Evolutionary conservation across 2,888 invertebrate species (phyloP), one percentile per base, ranked within the genome.

Genomic region (Acleris emargana): DNA sequence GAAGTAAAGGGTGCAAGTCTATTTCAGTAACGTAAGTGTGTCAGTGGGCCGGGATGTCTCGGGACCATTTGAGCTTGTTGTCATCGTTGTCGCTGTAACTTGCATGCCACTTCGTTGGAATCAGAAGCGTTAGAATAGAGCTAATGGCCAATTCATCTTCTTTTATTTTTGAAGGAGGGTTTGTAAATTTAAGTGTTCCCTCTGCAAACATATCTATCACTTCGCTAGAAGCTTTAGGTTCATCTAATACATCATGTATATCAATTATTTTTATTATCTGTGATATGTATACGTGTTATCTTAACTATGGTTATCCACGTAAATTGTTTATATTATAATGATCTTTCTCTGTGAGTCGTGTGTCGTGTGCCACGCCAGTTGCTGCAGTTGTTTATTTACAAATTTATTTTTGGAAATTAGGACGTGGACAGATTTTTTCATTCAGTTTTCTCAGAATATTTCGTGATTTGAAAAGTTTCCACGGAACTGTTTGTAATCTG

Each of bases 11-110:
- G 60, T 60, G 83, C 82, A 74, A 79, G 76, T 83, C 84, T 89
- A 88, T 89, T 89, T 89, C 78, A 82, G 87, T 86, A 73, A 71
- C 68, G 76, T 76, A 90, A 86, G 75, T 86, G 83, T 89, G 91
- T 90, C 88, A 91, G 80, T 89, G 71, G 84, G 85, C 69, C 89
- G 84, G 78, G 80, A 75, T 81, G 86, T 84, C 88, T 83, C 82
- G 80, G 74, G 82, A 80, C 87, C 84, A 87, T 86, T 87, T 86
- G 80, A 84, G 80, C 82, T 84, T 75, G 80, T 83, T 81, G 73
- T 71, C 72, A 74, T 58, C 68, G 66, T 70, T 73, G 70, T 72
- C 32, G 68, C 17, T 2, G 16, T 25, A n/a, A 13, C 62, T 25
- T 54, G 16, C 52, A 20, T 64, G 49, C 50, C 50, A 22, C 45